Evolutionary conservation across 2,888 invertebrate genomes (phyloP).

Genomic region (Uropetala carovei): DNA sequence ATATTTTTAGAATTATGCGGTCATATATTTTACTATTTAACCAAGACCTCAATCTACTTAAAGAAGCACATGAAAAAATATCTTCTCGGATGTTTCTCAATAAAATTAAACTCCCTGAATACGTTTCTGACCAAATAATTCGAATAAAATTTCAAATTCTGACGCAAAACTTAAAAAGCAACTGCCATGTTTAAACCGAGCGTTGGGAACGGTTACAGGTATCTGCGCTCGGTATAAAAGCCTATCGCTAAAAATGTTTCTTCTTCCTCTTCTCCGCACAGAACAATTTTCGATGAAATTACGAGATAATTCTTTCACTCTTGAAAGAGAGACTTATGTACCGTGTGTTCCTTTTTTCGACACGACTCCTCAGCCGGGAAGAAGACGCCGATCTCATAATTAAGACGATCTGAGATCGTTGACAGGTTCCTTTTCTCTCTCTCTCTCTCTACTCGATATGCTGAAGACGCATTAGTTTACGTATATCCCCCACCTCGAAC

Average conservation of each 20-base stretch:
- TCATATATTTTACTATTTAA: no score
- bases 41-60: no score
- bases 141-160: no score
- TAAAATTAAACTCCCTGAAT: no score
- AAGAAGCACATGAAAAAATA: no score
- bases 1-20: no score
- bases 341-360: not conserved
- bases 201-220: no score
- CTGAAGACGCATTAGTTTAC: slow-evolving; percentile 13
- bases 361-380: not conserved
- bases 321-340: not conserved
- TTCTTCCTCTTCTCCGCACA: not conserved
- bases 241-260: not conserved
- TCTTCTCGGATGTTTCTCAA: no score
- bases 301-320: not conserved
- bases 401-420: slow-evolving; percentile 49
- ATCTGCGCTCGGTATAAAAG: not conserved
- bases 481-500: not conserved
- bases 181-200: no score
- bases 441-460: not conserved
- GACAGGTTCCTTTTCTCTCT: slow-evolving; percentile 30
- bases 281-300: slow-evolving; percentile 17
- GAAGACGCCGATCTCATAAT: slow-evolving; percentile 36
- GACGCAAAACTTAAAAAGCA: no score
- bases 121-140: no score